Evolutionary conservation across 2,888 invertebrate genomes (phyloP).

Genomic region (Alentia gelatinosa): DNA sequence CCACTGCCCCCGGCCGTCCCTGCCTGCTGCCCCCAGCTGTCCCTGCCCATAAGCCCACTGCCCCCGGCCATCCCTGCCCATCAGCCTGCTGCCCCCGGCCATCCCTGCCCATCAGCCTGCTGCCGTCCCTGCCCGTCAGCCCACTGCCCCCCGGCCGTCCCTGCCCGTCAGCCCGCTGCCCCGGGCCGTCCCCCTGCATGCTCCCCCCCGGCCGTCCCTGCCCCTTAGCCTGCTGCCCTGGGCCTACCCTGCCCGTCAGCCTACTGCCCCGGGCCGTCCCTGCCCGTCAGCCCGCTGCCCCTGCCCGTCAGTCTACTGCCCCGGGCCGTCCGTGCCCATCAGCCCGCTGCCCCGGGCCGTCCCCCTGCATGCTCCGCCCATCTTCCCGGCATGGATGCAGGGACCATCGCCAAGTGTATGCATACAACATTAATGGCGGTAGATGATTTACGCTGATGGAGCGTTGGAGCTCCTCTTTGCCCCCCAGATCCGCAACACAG

Average conservation of each 20-base stretch:
- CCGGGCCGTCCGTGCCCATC: neutral
- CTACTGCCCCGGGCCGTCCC: no score
- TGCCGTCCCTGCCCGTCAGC: neutral
- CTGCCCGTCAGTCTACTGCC: neutral
- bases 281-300: neutral
- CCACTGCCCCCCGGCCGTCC: neutral
- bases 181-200: neutral
- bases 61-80: neutral
- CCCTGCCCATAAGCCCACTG: neutral
- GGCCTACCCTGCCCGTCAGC: no score
- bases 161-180: neutral
- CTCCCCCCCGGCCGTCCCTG: neutral
- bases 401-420: conserved; percentile 1
- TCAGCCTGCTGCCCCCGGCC: neutral
- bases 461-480: neutral
- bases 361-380: no score
- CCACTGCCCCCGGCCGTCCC: neutral
- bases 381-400: neutral
- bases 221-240: no score
- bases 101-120: neutral
- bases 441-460: conserved; percentile 5
- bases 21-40: neutral
- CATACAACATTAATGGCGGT: conserved; percentile 25
- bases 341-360: neutral
- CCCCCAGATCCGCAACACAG: conserved; percentile 1